These are phyloP conservation scores for Festucalex cinctus DNA, from an alignment of 2,113 vertebrate species.

Conservation along the genomic window DNA sequence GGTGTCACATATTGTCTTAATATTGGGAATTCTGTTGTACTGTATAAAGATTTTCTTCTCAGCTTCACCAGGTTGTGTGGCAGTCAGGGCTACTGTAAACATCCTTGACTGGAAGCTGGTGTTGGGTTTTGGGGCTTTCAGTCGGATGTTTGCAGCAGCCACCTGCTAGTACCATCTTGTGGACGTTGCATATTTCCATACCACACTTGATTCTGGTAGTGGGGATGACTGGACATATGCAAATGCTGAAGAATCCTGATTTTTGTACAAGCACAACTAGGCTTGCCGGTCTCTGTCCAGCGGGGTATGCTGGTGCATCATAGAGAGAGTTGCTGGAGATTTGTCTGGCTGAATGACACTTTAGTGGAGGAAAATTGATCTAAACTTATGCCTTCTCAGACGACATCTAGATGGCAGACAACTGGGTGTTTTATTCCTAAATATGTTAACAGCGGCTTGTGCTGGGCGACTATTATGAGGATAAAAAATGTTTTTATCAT, in stretches of 20 bases:
- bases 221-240: neutral
- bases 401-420: too few relatives aligned
- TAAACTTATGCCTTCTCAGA: too few relatives aligned
- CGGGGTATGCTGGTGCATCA: too few relatives aligned
- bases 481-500: too few relatives aligned
- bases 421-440: too few relatives aligned
- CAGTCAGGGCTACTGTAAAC: slow-evolving; percentile 93
- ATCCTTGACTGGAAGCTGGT: slow-evolving; percentile 99
- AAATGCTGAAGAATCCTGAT: too few relatives aligned
- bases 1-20: neutral
- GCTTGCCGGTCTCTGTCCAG: neutral
- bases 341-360: too few relatives aligned
- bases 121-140: slow-evolving; percentile 87
- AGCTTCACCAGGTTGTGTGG: slow-evolving; percentile 44
- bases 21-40: neutral
- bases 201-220: neutral
- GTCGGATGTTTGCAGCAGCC: slow-evolving; percentile 99
- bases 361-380: too few relatives aligned
- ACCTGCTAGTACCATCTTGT: slow-evolving; percentile 82
- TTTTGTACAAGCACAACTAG: neutral
- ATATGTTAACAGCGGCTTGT: too few relatives aligned
- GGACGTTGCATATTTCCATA: neutral
- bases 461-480: too few relatives aligned
- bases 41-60: neutral
- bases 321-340: too few relatives aligned